Base-by-base conservation (phyloP, 1,140 invertebrate genomes). In the Calosoma granatense region DNA sequence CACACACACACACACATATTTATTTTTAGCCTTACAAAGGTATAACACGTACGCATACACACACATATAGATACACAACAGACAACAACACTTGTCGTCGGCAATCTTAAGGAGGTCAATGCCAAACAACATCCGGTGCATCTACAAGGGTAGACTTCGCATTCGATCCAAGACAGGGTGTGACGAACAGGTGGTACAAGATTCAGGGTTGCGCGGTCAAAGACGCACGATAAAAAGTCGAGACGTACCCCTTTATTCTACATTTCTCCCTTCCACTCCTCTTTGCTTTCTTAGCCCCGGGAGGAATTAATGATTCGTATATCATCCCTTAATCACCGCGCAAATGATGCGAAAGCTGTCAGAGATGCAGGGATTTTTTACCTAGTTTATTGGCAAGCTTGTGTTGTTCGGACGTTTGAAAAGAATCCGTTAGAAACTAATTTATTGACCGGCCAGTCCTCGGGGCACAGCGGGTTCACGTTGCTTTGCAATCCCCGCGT, bases 101-200 rank as follows among this genome's bases (percentile, higher is more conserved):
- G 41, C 9, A 11, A 17, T 47, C 41, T 47, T 47, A 47, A 47
- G 17, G 41, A 47, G 41, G 41, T 47, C 41, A 47, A 47, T 47
- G 41, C 17, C 41, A 17, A 17, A 47, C 41, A 17, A 17, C 41
- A 47, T 47, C 41, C 41, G 41, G 41, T 3, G 6, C 41, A 11
- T 47, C 4, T 17, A 36, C 6, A 30, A 47, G 41, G 41, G 41
- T 47, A 12, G 26, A 12, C 41, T 47, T 17, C 9, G 3, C 41
- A 9, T 17, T 47, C 3, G n/a, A n/a, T 6, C n/a, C 6, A 36
- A n/a, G 26, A n/a, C 4, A 47, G 41, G 41, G 41, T 47, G 9
- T 17, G 17, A 9, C 6, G 6, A 47, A 47, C 41, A 47, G 41
- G 41, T 47, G 41, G 41, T 17, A 17, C 41, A 17, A 47, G 41